Evolutionary conservation across 2,888 invertebrate species (phyloP).

Genomic region (Pachymerium ferrugineum): DNA sequence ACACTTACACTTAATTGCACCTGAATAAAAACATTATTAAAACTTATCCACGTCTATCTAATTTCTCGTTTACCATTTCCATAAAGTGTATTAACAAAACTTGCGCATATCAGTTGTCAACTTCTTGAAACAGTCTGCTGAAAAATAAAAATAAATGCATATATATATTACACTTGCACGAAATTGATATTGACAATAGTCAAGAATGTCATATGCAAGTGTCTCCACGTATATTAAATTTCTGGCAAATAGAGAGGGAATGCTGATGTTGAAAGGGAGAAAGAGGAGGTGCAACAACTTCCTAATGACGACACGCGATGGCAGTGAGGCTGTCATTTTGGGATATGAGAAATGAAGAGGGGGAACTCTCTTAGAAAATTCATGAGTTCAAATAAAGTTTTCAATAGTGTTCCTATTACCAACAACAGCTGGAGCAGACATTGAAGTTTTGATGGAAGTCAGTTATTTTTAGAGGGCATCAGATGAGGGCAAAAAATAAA

Average conservation of each 20-base stretch:
- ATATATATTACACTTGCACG: not conserved
- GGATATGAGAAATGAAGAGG: slow-evolving; percentile 7
- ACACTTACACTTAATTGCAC: no score
- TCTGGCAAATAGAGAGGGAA: not conserved
- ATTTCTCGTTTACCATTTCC: no score
- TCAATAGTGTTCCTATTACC: slow-evolving; percentile 21
- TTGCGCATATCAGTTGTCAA: no score
- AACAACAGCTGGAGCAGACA: slow-evolving; percentile 15
- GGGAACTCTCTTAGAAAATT: slow-evolving; percentile 1
- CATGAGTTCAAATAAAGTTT: slow-evolving; percentile 21
- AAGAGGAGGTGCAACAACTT: slow-evolving; percentile 3
- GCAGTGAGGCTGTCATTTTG: slow-evolving; percentile 9
- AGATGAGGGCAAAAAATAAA: not conserved
- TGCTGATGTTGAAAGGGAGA: not conserved
- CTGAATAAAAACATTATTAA: no score
- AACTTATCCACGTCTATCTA: no score
- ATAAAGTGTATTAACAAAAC: no score
- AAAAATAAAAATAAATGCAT: not conserved
- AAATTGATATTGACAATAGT: slow-evolving; percentile 5
- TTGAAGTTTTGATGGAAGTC: not conserved
- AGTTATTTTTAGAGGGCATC: not conserved
- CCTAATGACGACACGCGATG: slow-evolving; percentile 9
- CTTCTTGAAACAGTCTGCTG: no score
- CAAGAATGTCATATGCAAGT: not conserved
- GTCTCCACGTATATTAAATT: slow-evolving; percentile 7